These are phyloP conservation scores for Eugnorisma glareosa DNA, from an alignment of 2,888 invertebrate species.

Conservation along the genomic window DNA sequence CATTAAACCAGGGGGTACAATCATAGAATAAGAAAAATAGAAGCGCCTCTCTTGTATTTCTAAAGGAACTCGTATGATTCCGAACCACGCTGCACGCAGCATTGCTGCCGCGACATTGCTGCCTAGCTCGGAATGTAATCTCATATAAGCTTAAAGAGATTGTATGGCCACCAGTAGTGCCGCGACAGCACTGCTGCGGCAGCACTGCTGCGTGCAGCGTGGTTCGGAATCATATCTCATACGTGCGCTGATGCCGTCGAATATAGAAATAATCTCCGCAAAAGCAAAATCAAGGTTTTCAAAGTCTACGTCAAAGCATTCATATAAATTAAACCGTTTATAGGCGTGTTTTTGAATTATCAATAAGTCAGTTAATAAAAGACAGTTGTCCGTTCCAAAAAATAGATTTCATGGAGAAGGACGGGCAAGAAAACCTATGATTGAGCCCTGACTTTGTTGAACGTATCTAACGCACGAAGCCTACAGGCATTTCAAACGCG, in stretches of 20 bases:
- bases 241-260: background rate
- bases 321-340: background rate
- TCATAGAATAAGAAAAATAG: constrained; percentile 18
- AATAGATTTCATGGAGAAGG: background rate
- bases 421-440: background rate
- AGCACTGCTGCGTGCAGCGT: no score
- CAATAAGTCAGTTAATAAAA: background rate
- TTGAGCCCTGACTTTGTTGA: background rate
- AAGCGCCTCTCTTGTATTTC: background rate
- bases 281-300: background rate
- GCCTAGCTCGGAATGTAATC: no score
- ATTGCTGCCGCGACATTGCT: no score
- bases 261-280: background rate
- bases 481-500: background rate
- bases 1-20: constrained; percentile 64
- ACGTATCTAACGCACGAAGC: background rate
- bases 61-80: no score
- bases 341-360: background rate
- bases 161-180: no score
- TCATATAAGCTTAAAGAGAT: no score
- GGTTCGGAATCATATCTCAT: no score
- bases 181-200: no score
- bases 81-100: no score
- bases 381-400: background rate
- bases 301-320: background rate